Base-by-base conservation (phyloP, 2,113 vertebrate species). In the Gymnocephalus cernua region DNA sequence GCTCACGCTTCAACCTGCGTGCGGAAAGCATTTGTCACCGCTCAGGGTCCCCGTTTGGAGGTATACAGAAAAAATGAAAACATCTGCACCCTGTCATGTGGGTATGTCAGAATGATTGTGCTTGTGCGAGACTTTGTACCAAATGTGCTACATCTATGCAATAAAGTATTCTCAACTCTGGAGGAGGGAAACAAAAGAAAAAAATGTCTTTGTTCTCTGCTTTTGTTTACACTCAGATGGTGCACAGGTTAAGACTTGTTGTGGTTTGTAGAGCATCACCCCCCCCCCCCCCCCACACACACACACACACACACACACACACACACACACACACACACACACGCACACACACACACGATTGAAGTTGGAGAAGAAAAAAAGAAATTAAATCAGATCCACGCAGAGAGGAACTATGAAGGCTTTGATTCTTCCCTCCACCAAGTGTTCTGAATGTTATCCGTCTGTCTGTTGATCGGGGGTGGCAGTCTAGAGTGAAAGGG, bases 11-110 rank as follows among this genome's bases (percentile, higher is more conserved):
- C 83, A 87, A 74, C 85, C 90, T 83, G 77, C 0, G 19, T 29
- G 82, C 35, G 69, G 75, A 86, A 85, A 87, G 62, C 86, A 88
- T 92, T 89, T 88, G 84, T 92, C 84, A 91, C 80, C 21, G 23
- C 79, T 86, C 85, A 68, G 76, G 74, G 74, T 82, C 76, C 67
- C 75, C 65, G 74, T 88, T 82, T 68, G 83, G 79, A 88, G 80
- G 75, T 74, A 64, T 50, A 63, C 8, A 71, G 68, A 67, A 51
- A 67, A 77, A 74, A 83, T 41, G 51, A 74, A 87, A 91, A 92
- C 89, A 89, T 91, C 83, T 88, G 87, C 86, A 91, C 38, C 69
- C 63, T 75, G 87, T 91, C 83, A 87, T 65, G 9, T 35, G 45
- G 61, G 51, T 47, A 61, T 48, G 53, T 84, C 74, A 84, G 61